phyloP scores from a whole-genome alignment of 2,797 vertebrate genomes.

The Mus caroli region DNA sequence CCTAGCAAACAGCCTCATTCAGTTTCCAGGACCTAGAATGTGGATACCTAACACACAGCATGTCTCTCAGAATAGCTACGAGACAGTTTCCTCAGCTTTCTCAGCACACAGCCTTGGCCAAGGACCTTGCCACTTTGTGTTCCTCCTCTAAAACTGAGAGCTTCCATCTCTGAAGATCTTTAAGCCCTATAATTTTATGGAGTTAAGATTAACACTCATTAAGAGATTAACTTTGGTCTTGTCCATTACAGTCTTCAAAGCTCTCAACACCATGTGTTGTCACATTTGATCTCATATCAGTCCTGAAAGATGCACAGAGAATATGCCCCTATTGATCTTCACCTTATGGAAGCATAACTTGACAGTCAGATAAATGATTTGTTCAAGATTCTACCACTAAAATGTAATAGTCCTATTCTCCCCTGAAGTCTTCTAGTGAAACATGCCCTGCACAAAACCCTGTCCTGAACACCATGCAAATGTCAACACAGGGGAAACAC shows the following conservation, averaged over 20 bases:
- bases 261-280: not conserved
- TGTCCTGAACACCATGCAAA: slow-evolving; percentile 10
- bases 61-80: not conserved
- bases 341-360: not conserved
- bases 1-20: not conserved
- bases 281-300: not conserved
- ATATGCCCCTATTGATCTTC: not conserved
- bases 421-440: slow-evolving; percentile 15
- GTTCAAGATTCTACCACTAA: not conserved
- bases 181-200: not conserved
- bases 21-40: not conserved
- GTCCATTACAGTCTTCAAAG: not conserved
- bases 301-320: not conserved
- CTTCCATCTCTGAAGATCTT: slow-evolving; percentile 25
- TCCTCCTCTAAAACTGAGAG: not conserved
- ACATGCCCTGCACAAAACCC: not conserved
- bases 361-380: not conserved
- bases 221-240: slow-evolving; percentile 37
- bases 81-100: not conserved
- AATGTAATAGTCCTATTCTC: not conserved
- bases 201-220: slow-evolving; percentile 3
- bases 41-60: not conserved
- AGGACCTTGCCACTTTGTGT: not conserved
- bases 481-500: not conserved
- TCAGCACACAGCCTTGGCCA: not conserved